phyloP scores from a whole-genome alignment of 2,888 invertebrate species.

The Eubasilissa splendida region DNA sequence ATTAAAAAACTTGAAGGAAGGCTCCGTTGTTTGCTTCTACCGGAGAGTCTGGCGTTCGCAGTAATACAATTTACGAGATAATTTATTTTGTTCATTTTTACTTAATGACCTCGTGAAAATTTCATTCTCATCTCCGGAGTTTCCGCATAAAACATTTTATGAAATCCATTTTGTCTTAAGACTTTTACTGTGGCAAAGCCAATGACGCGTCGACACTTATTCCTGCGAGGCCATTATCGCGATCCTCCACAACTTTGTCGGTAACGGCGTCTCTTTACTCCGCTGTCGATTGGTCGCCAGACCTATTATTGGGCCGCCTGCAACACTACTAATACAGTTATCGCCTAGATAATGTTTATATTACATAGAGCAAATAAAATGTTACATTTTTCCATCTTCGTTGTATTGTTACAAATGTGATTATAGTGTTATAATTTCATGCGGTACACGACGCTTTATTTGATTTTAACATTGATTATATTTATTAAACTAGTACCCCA shows the following conservation, averaged over 20 bases:
- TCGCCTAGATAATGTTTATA: too few species aligned
- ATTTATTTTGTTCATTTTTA: conserved; percentile 27
- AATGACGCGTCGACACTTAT: conserved; percentile 9
- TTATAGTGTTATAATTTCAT: too few species aligned
- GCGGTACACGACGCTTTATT: too few species aligned
- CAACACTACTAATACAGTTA: too few species aligned
- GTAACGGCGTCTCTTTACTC: neutral
- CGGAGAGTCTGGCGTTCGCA: neutral
- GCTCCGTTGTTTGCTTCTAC: neutral
- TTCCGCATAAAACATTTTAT: conserved; percentile 23
- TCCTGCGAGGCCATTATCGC: conserved; percentile 5
- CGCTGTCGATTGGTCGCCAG: neutral
- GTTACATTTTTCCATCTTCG: too few species aligned
- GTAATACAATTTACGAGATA: conserved; percentile 21
- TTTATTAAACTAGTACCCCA: too few species aligned
- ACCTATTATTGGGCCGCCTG: neutral
- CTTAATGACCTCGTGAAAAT: conserved; percentile 32
- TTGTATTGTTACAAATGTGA: too few species aligned
- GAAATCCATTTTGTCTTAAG: conserved; percentile 30
- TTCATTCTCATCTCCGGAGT: conserved; percentile 17
- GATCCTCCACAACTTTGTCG: neutral
- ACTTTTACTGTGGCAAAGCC: conserved; percentile 20
- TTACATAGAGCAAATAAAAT: too few species aligned
- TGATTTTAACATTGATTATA: too few species aligned
- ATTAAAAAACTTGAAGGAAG: too few species aligned